Percentiles rank a stretch among this genome's conserved stretches.
phyloP scores from a whole-genome alignment of 1,140 invertebrate species.

The Chionoecetes opilio region DNA sequence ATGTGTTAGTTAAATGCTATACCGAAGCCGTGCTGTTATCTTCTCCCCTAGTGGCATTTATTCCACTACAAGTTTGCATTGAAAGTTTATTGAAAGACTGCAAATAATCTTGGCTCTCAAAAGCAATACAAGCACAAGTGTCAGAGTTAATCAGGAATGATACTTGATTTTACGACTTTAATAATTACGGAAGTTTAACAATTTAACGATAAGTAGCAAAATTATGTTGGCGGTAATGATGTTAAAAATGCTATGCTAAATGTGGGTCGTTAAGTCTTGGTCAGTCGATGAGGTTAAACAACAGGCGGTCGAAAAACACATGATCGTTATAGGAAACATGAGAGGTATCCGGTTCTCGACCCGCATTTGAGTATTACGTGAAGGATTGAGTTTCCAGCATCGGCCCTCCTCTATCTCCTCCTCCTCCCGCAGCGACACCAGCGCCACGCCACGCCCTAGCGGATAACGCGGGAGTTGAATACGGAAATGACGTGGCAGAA shows the following conservation, averaged over 20 bases:
- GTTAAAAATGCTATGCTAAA: no score
- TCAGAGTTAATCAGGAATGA: background rate
- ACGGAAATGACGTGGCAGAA: background rate
- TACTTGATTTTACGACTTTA: constrained; percentile 3
- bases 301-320: background rate
- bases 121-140: background rate
- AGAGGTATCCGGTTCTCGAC: constrained; percentile 23
- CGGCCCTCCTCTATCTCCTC: background rate
- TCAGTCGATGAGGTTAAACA: background rate
- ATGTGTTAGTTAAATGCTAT: no score
- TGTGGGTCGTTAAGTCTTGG: background rate
- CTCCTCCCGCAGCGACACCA: background rate
- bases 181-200: background rate
- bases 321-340: background rate
- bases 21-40: no score
- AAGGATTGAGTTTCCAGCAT: constrained; percentile 50
- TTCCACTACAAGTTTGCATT: no score
- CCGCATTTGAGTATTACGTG: constrained; percentile 60
- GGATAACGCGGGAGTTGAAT: background rate
- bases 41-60: no score
- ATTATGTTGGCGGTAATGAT: no score
- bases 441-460: background rate
- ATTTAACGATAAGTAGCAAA: background rate
- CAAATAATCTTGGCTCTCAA: background rate
- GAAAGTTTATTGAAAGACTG: no score